phyloP scores from a whole-genome alignment of 2,888 invertebrate species.

The Ecliptopera silaceata region DNA sequence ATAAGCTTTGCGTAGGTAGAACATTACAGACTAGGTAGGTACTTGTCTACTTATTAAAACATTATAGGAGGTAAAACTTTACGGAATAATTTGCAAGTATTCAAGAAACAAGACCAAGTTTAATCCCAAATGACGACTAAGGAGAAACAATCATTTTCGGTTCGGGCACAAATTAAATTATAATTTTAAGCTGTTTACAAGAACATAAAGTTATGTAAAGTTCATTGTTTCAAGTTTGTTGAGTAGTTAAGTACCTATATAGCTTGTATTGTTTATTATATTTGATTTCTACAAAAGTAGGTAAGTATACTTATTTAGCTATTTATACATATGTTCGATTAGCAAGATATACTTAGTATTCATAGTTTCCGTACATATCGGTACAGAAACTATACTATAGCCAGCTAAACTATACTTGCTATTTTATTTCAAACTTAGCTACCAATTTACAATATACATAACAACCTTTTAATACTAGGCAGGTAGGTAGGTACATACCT shows the following conservation, averaged over 20 bases:
- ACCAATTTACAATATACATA: too few species aligned
- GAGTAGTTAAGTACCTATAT: not conserved
- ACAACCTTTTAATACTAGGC: too few species aligned
- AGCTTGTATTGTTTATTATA: too few species aligned
- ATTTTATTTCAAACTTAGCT: too few species aligned
- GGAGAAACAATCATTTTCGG: slow-evolving; percentile 24
- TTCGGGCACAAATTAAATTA: slow-evolving; percentile 22
- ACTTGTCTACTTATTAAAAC: not conserved
- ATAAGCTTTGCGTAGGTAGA: not conserved
- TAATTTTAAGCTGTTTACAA: slow-evolving; percentile 25
- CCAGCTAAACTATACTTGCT: too few species aligned
- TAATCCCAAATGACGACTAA: slow-evolving; percentile 21
- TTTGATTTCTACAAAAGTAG: not conserved
- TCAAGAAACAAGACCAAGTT: slow-evolving; percentile 14
- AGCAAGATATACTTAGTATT: too few species aligned
- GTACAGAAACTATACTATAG: too few species aligned
- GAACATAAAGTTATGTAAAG: slow-evolving; percentile 16
- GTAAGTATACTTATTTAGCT: not conserved
- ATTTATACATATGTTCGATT: too few species aligned
- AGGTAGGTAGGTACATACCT: not conserved
- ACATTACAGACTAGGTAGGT: not conserved
- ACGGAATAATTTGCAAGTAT: slow-evolving; percentile 9
- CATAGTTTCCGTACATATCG: too few species aligned
- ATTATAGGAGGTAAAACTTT: slow-evolving; percentile 8
- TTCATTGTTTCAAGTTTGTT: slow-evolving; percentile 17